Evolutionary conservation across 2,113 vertebrate species (phyloP), one percentile per base, ranked within the genome.

Genomic region (Okapia johnstoni): DNA sequence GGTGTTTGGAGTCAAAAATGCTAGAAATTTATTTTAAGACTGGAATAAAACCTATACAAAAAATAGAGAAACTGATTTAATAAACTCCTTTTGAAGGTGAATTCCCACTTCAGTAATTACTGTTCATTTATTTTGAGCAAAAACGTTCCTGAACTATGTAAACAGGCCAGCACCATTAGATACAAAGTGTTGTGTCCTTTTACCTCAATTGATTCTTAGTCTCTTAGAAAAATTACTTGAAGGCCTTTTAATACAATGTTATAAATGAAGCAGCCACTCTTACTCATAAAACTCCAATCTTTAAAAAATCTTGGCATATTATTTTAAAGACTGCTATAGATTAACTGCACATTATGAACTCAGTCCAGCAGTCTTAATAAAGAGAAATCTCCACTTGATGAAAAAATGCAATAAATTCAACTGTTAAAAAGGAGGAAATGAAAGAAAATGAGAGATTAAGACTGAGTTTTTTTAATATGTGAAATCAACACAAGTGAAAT

Each of bases 271-370:
- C 46, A 85, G 60, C 40, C 90, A 55, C 5, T 77, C 70, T 77
- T 52, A 97, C 58, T 85, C 66, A 55, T 28, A 90, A 93, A 97
- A 97, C 79, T 73, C 93, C 92, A 95, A 91, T 89, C 50, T n/a
- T 85, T 93, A 94, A 19, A 96, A 94, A 96, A 91, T 57, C 50
- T 90, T 96, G 61, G 57, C 84, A 57, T 33, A 60, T 79, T 89
- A 90, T 92, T 89, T 6, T 48, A 73, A 90, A 95, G 80, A 93
- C 14, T 30, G 79, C 86, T 93, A 48, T 95, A 96, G 48, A 86
- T 95, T 94, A 90, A 94, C 66, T 90, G 66, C 6, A 5, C 84
- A 52, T 85, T 83, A 98, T 98, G 98, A 98, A 99, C 99, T 96
- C 55, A 50, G 28, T 61, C 36, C 80, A 91, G 46, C 46, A 80